phyloP scores from a whole-genome alignment of 1,140 invertebrate genomes.

The Caenorhabditis brenneri region DNA sequence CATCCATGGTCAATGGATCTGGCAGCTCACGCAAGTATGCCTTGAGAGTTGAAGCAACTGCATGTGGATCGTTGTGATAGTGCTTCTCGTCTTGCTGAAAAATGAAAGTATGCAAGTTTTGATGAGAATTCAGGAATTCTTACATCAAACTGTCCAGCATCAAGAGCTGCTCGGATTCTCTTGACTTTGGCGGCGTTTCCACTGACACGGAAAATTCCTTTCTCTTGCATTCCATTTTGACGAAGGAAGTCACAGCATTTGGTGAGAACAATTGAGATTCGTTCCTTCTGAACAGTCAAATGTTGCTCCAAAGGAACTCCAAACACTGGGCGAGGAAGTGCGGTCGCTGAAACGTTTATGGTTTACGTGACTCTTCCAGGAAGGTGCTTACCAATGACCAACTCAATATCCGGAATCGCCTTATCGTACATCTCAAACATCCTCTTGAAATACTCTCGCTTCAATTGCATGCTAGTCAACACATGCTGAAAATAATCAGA shows the following conservation, averaged over 20 bases:
- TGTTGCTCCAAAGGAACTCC: conserved; percentile 45
- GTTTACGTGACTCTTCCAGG: neutral
- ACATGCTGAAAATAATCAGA: conserved; percentile 30
- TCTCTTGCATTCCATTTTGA: conserved; percentile 37
- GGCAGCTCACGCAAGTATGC: conserved; percentile 49
- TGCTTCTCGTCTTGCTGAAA: conserved; percentile 26
- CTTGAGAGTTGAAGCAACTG: conserved; percentile 50
- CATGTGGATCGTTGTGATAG: conserved; percentile 46
- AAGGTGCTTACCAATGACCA: conserved; percentile 14
- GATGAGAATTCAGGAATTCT: neutral
- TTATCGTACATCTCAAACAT: conserved; percentile 30
- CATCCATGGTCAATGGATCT: conserved; percentile 44
- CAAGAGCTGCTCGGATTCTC: conserved; percentile 51
- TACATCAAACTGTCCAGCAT: conserved; percentile 53
- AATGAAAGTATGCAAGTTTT: neutral
- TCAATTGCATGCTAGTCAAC: conserved; percentile 1
- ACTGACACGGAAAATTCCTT: conserved; percentile 50
- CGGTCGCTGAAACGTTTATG: conserved; percentile 39
- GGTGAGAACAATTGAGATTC: conserved; percentile 45
- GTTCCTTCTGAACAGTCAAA: neutral
- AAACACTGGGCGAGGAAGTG: conserved; percentile 51
- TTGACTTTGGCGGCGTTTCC: conserved; percentile 51
- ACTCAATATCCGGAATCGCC: conserved; percentile 9
- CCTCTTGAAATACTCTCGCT: conserved; percentile 4
- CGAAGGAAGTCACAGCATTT: conserved; percentile 47